These are phyloP conservation scores for Pardalotus punctatus DNA, from an alignment of 2,113 vertebrate genomes.

Conservation along the genomic window DNA sequence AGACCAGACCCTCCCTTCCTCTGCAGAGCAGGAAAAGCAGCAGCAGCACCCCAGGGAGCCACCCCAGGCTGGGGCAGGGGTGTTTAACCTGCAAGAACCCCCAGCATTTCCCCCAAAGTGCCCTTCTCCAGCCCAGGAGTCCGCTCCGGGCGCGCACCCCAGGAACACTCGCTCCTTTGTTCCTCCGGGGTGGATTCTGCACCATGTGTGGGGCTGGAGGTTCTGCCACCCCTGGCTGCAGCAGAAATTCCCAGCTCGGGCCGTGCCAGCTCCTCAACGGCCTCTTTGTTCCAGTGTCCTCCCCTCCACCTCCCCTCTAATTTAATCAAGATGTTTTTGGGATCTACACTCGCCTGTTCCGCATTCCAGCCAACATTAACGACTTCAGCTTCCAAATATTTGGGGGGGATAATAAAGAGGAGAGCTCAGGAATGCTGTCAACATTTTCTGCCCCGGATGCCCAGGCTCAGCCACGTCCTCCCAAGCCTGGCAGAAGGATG, in stretches of 20 bases:
- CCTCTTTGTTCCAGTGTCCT: conserved; percentile 69
- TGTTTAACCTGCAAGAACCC: too few species aligned
- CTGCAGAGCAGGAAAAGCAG: background rate
- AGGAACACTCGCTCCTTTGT: background rate
- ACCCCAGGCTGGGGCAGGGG: too few species aligned
- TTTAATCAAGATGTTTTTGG: conserved; percentile 75
- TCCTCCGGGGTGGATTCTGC: conserved; percentile 5
- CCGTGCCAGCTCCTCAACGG: conserved; percentile 58
- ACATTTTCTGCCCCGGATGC: background rate
- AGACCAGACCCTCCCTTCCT: background rate
- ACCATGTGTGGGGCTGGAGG: conserved; percentile 46
- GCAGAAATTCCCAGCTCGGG: conserved; percentile 55
- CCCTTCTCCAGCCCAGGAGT: background rate
- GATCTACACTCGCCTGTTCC: conserved; percentile 49
- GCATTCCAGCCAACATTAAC: conserved; percentile 63
- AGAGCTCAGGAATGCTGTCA: conserved; percentile 36
- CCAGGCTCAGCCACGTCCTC: background rate
- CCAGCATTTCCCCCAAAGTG: too few species aligned
- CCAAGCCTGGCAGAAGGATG: background rate
- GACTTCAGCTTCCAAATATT: conserved; percentile 61
- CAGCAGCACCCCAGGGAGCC: background rate
- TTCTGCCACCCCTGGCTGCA: conserved; percentile 62
- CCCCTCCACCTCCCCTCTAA: conserved; percentile 63
- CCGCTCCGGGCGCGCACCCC: background rate
- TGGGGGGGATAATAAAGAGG: background rate